A percentile compares a stretch with the other conserved stretches of the same genome.
These are phyloP conservation scores for Bos taurus DNA, from an alignment of 2,113 vertebrate species.

Conservation along the genomic window DNA sequence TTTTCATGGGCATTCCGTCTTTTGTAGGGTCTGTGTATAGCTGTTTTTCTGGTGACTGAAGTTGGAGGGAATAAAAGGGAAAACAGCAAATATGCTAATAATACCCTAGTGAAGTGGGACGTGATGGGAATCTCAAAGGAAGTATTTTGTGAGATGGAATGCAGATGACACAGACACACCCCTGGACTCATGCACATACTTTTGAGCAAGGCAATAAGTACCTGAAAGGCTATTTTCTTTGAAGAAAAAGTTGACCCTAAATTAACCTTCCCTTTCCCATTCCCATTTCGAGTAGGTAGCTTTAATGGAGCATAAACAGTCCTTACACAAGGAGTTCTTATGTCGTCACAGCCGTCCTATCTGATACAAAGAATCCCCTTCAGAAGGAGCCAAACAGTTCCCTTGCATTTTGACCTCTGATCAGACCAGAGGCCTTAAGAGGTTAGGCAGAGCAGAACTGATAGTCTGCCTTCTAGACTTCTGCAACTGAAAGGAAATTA, in stretches of 20 bases:
- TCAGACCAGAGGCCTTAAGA: background rate
- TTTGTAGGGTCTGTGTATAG: background rate
- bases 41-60: background rate
- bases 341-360: background rate
- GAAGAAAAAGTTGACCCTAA: background rate
- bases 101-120: background rate
- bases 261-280: background rate
- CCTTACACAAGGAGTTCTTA: background rate
- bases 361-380: background rate
- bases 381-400: background rate
- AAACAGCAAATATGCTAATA: background rate
- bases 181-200: background rate
- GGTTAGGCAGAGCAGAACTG: background rate
- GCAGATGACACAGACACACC: background rate
- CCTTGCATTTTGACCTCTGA: conserved; percentile 31
- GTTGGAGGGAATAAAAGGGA: background rate
- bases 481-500: background rate
- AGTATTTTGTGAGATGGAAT: background rate
- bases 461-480: background rate
- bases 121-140: background rate
- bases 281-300: background rate
- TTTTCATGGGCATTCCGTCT: background rate
- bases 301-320: conserved; percentile 9
- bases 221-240: background rate
- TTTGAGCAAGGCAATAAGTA: background rate